Evolutionary conservation across 2,797 vertebrate genomes (phyloP).

Genomic region (Oreonectes daqikongensis): DNA sequence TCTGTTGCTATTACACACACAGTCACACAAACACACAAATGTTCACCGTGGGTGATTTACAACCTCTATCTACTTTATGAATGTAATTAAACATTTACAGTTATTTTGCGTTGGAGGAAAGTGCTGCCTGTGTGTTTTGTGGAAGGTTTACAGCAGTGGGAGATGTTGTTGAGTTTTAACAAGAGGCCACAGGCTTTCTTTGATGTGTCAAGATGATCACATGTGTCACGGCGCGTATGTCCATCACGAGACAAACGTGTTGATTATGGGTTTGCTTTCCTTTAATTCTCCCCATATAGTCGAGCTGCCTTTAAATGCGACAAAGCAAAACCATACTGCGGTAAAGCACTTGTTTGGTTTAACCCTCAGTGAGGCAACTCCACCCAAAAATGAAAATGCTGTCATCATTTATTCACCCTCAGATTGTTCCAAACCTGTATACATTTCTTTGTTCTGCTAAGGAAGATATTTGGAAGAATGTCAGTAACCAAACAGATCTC

Average conservation of each 20-base stretch:
- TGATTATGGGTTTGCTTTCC: slow-evolving; percentile 46
- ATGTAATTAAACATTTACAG: slow-evolving; percentile 78
- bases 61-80: slow-evolving; percentile 73
- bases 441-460: too few species aligned
- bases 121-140: slow-evolving; percentile 74
- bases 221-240: slow-evolving; percentile 70
- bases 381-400: too few species aligned
- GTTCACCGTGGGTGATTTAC: slow-evolving; percentile 70
- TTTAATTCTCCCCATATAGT: slow-evolving; percentile 26
- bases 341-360: slow-evolving; percentile 35
- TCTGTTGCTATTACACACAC: slow-evolving; percentile 51
- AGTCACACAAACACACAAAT: slow-evolving; percentile 44
- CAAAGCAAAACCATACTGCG: slow-evolving; percentile 8
- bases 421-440: too few species aligned
- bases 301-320: not conserved
- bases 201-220: slow-evolving; percentile 75
- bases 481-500: too few species aligned
- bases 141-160: slow-evolving; percentile 70
- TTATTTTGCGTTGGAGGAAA: slow-evolving; percentile 70
- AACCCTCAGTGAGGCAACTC: slow-evolving; percentile 17
- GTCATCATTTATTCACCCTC: too few species aligned
- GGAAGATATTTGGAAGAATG: too few species aligned
- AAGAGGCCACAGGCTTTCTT: slow-evolving; percentile 69
- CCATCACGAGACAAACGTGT: slow-evolving; percentile 50
- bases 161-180: slow-evolving; percentile 75